phyloP scores from a whole-genome alignment of 2,797 vertebrate genomes.

The Sebastes hopkinsi region DNA sequence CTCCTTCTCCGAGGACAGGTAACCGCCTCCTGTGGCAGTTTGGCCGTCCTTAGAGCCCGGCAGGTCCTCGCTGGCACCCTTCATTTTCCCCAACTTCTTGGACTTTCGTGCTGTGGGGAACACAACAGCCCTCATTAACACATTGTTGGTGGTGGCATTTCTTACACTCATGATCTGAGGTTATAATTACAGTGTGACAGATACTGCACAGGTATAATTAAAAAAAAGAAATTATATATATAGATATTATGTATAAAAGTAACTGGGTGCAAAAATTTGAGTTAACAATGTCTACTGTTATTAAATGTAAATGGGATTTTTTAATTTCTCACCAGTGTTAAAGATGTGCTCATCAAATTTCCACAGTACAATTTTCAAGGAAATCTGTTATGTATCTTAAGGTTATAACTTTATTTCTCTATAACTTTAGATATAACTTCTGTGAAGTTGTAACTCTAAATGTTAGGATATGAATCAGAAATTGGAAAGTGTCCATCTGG shows the following conservation, averaged over 20 bases:
- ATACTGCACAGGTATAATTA: neutral
- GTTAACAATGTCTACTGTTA: neutral
- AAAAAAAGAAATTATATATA: neutral
- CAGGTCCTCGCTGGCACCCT: slow-evolving; percentile 91
- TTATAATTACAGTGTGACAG: neutral
- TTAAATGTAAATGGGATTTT: neutral
- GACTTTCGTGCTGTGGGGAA: slow-evolving; percentile 91
- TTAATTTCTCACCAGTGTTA: neutral
- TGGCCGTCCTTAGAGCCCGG: slow-evolving; percentile 90
- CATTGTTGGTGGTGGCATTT: neutral
- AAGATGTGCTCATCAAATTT: neutral
- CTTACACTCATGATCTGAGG: neutral
- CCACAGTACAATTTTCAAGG: neutral
- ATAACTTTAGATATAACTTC: neutral
- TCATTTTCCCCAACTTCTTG: slow-evolving; percentile 97
- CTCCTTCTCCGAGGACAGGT: slow-evolving; percentile 90
- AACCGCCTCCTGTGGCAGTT: slow-evolving; percentile 69
- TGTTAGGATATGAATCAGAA: no score
- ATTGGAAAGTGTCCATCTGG: no score
- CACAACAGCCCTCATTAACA: slow-evolving; percentile 24
- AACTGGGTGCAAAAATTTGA: neutral
- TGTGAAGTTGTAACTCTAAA: no score
- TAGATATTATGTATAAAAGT: neutral
- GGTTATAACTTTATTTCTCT: no score
- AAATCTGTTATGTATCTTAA: neutral